Base-by-base conservation (phyloP, 2,888 invertebrate genomes). In the Brachynemurus nebulosus region DNA sequence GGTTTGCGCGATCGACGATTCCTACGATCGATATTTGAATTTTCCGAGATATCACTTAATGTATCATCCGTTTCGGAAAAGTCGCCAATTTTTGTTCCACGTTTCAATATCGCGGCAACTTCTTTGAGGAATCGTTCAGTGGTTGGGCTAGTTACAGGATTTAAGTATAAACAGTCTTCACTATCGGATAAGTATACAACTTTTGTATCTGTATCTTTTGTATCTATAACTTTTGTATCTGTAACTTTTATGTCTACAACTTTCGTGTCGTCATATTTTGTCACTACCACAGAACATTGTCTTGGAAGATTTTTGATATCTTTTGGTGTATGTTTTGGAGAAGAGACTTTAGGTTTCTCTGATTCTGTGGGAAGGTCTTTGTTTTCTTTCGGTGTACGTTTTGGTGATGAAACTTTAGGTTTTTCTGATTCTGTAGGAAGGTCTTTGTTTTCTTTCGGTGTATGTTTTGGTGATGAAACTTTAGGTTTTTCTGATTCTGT, bases 101-200 rank as follows among this genome's bases (percentile, higher is more conserved):
- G 17, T 45, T 42, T 45, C 27, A 39, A 34, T 7, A 45, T 34
- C 19, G 17, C 34, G 7, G 36, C 47, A 11, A 47, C 30, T 42
- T 25, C 25, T 36, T 51, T 45, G 27, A 50, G 34, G 40, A 49
- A 50, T 17, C 49, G 39, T 36, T 51, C 27, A 1, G 45, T 48
- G 38, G 44, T 46, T 16, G 47, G 47, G 30, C 20, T 36, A 7
- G 42, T 23, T 34, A 48, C 40, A 2, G 40, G 9, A 14, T 44
- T 40, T 14, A 54, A 51, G 47, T 50, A 52, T 11, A 48, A 41
- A 46, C 50, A 52, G 44, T 51, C 50, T 25, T 48, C 50, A 17
- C 47, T 47, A 18, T 48, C 48, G n/a, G 42, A 42, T 1, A 40
- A 41, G 27, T 44, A 44, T 27, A 38, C 12, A 23, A 44, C 42